Conservation (phyloP, 2,797 vertebrate species). For the Avahi laniger region DNA sequence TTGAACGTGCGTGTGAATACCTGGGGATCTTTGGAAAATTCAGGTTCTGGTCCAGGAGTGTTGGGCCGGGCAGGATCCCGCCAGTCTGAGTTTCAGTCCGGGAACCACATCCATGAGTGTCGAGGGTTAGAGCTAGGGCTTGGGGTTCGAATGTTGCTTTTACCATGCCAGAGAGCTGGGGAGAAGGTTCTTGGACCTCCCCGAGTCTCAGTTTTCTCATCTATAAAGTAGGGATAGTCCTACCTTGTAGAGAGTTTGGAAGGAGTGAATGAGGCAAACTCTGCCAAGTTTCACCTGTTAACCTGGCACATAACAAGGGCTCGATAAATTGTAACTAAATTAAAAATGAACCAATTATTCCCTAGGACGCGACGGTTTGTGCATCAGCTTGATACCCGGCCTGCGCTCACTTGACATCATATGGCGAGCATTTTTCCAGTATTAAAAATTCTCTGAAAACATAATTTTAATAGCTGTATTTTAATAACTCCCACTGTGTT, state of each 20-base stretch:
- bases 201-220: background rate
- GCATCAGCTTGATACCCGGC: accelerated
- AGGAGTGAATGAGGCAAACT: background rate
- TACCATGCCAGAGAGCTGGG: accelerated
- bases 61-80: accelerated
- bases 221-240: background rate
- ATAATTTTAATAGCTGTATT: background rate
- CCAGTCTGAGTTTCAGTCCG: background rate
- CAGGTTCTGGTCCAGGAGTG: no score
- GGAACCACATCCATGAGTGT: accelerated
- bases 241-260: background rate
- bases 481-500: background rate
- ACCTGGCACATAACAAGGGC: background rate
- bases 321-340: background rate
- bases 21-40: accelerated
- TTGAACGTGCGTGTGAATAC: accelerated
- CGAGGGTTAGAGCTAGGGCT: background rate
- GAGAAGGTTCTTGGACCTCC: background rate
- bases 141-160: accelerated
- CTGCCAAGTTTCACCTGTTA: background rate
- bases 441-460: background rate
- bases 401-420: background rate
- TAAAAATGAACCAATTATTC: background rate
- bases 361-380: accelerated
- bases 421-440: background rate